Evolutionary conservation across 2,797 vertebrate genomes (phyloP), one percentile per base, ranked within the genome.

Genomic region (Centroberyx gerrardi): DNA sequence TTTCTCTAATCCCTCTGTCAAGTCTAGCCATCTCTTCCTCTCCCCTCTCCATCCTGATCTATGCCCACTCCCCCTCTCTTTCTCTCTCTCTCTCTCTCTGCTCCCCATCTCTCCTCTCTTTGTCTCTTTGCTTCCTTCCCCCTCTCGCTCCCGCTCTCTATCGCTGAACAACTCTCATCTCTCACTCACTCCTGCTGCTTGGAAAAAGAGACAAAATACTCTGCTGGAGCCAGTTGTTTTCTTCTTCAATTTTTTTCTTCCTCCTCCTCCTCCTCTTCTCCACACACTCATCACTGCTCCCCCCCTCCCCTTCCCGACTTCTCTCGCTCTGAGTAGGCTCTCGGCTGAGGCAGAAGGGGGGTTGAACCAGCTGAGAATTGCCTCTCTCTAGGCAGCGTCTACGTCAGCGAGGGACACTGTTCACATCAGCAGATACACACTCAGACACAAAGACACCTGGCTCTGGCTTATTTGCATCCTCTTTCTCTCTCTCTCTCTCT

Each of bases 371-470:
- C 80, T 75, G 91, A 90, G 83, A 78, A 76, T 78, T 69, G 63
- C 74, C 82, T 80, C 87, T 85, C 78, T 74, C 42, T 82, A 86
- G 82, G 81, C 80, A 78, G 53, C 74, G 66, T 87, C 88, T 82
- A 93, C 92, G 82, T 92, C 89, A 89, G 70, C 83, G 67, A 72
- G 72, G 62, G 84, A 89, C 54, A 78, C 88, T 72, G 74, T 76
- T 88, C 89, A 78, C 88, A 83, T 87, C 87, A 77, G 88, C 81
- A 60, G 86, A 92, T 81, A 68, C 82, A 44, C 91, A 14, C 81
- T 85, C 84, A 75, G 87, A 90, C 90, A 94, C 89, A 93, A 92
- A 94, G 91, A 90, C 90, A 88, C 89, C 89, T 92, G 87, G 73
- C 81, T 89, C 65, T 46, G 65, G 75, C 78, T 83, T 46, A 62